A percentile compares a stretch with the other conserved stretches of the same genome.
Evolutionary conservation across 2,797 vertebrate genomes (phyloP).

Genomic region (Macropodus opercularis): DNA sequence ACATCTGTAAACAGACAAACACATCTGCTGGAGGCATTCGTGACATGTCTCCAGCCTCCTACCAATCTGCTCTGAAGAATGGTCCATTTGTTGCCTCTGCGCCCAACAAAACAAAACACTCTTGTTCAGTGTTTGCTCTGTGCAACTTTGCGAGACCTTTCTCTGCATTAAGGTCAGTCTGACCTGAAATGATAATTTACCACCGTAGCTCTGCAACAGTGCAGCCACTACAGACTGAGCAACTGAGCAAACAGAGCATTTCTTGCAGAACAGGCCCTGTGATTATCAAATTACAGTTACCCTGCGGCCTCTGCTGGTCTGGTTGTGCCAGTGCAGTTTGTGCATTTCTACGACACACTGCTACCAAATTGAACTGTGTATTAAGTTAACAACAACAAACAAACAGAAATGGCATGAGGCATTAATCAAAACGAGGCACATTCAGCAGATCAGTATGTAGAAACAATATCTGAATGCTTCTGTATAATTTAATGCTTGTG

Average conservation of each 20-base stretch:
- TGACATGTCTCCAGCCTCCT: background rate
- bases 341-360: too few relatives aligned
- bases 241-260: background rate
- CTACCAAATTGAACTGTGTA: too few relatives aligned
- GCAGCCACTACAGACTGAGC: background rate
- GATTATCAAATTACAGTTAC: background rate
- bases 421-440: too few relatives aligned
- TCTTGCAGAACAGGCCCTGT: background rate
- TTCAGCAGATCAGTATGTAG: too few relatives aligned
- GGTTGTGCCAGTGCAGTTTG: background rate
- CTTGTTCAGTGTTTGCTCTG: constrained; percentile 19
- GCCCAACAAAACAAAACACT: constrained; percentile 36
- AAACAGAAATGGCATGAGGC: too few relatives aligned
- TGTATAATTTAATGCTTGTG: too few relatives aligned
- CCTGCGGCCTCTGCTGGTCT: constrained; percentile 25
- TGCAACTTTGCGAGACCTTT: background rate
- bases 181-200: too few relatives aligned
- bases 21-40: too few relatives aligned
- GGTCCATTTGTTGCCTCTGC: constrained; percentile 18
- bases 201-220: background rate
- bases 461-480: too few relatives aligned
- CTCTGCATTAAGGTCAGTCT: background rate
- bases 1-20: too few relatives aligned
- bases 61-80: constrained; percentile 21
- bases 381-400: too few relatives aligned